Evolutionary conservation across 2,888 invertebrate genomes (phyloP), one percentile per base, ranked within the genome.

Genomic region (Linyphia triangularis): DNA sequence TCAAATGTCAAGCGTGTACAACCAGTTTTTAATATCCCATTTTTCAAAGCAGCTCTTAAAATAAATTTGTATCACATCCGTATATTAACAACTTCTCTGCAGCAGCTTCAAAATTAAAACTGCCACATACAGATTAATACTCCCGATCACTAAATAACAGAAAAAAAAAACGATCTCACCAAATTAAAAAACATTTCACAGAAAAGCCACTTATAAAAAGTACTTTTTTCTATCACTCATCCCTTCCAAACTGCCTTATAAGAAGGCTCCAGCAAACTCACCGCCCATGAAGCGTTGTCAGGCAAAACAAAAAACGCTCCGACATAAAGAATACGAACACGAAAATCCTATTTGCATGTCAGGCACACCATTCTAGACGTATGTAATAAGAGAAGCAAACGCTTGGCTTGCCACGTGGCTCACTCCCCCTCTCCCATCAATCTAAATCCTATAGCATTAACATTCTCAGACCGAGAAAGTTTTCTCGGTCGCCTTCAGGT

Each of bases 311-410:
- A 82, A 79, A 72, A 16, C 61, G 30, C 70, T 70, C 70, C 28
- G 22, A 40, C 26, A 81, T 59, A 67, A 86, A 65, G 65, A 81
- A 70, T 33, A 79, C 24, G 63, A 79, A 73, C 67, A 86, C 67
- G 81, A 75, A 86, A 86, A 81, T 75, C 81, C 81, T 86, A 86
- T 86, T 86, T 81, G 86, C 75, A 86, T 86, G 86, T 81, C 81
- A 43, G 65, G 67, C 81, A 13, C 30, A 67, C 57, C 57, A 19
- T 84, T 37, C 30, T 78, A 13, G 72, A 69, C 73, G 73, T 59
- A 37, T 81, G 73, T 67, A 72, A 79, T 72, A 85, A 79, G 79
- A 69, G 69, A 51, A 51, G 51, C 33, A 33, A 33, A 73, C 72
- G 83, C 65, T 73, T 73, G 67, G 75, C 75, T 84, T 75, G 22